Conservation (phyloP, 2,888 invertebrate species). For the Papilio gigon region DNA sequence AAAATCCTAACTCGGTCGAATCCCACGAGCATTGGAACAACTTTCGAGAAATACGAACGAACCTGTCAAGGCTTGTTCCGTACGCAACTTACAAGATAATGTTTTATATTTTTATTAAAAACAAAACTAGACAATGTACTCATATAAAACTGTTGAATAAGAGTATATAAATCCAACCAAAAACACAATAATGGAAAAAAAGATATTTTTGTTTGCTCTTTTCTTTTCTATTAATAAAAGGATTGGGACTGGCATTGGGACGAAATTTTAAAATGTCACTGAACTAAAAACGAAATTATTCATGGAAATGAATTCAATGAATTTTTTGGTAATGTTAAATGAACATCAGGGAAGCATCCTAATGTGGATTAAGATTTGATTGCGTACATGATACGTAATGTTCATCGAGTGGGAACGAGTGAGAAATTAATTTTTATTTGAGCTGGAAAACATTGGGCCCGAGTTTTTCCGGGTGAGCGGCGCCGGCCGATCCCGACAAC, state of each 20-base stretch:
- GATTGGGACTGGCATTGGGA: too few relatives aligned
- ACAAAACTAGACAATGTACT: not conserved
- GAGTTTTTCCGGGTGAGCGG: slow-evolving; percentile 34
- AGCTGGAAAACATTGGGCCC: slow-evolving; percentile 36
- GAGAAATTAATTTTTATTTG: slow-evolving; percentile 38
- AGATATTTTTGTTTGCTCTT: too few relatives aligned
- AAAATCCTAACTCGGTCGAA: slow-evolving; percentile 61
- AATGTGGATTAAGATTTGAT: slow-evolving; percentile 19
- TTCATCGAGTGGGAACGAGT: slow-evolving; percentile 26
- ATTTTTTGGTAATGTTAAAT: slow-evolving; percentile 10
- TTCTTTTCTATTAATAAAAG: too few relatives aligned
- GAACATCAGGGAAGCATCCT: slow-evolving; percentile 23
- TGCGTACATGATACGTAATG: slow-evolving; percentile 34
- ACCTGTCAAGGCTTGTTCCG: slow-evolving; percentile 37
- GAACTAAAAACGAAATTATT: not conserved
- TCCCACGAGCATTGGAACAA: slow-evolving; percentile 62
- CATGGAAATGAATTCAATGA: slow-evolving; percentile 15
- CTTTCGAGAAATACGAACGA: slow-evolving; percentile 49
- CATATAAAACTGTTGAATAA: not conserved
- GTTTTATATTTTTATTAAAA: not conserved
- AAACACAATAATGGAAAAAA: too few relatives aligned
- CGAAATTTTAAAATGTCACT: not conserved
- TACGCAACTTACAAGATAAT: slow-evolving; percentile 35
- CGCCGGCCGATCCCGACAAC: slow-evolving; percentile 39
- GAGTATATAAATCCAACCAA: too few relatives aligned